Base-by-base conservation (phyloP, 2,888 invertebrate species). In the Melieria omissa region DNA sequence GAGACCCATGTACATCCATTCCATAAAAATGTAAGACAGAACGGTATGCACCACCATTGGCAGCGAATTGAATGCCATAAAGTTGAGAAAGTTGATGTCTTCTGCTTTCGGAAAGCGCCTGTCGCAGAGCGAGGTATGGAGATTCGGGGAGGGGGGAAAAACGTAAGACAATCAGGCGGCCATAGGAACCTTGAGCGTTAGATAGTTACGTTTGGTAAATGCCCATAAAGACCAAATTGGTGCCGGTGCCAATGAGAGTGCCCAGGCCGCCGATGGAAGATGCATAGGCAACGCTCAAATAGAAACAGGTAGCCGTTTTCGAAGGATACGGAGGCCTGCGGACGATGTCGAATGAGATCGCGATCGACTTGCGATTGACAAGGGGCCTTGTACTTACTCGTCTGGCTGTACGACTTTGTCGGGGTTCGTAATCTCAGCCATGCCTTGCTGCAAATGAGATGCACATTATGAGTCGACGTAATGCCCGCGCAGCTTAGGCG, bases 141-240 rank as follows among this genome's bases (percentile, higher is more conserved):
- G 29, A 29, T 29, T 29, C 29, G 29, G 29, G 29, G 29, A 29
- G 29, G 3, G 29, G 3, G 29, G 29, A 29, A 29, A 29, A 29
- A 29, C 29, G 29, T 29, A 3, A 29, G 29, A 29, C 29, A 16
- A 16, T 16, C 16, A 16, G 16, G 16, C 29, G 0, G 45, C 45
- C 6, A 5, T 44, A 4, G 74, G 73, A 79, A 80, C 29, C 29
- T 29, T 29, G 29, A 29, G 41, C 76, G 76, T 10, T 79, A 79
- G 62, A 29, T 60, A 65, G 14, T 12, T 66, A 79, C 92, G 88
- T 86, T 80, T 92, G 92, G 76, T 90, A 91, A 62, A 92, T 90
- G 63, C 92, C 93, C 84, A 93, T 93, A 83, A 93, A 91, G 0
- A 93, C 92, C 47, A 94, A 89, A 87, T 94, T 94, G 47, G 94